Percentiles rank a stretch among this genome's conserved stretches.
Conservation (phyloP, 2,888 invertebrate species). For the Acanthosoma haemorrhoidale region DNA sequence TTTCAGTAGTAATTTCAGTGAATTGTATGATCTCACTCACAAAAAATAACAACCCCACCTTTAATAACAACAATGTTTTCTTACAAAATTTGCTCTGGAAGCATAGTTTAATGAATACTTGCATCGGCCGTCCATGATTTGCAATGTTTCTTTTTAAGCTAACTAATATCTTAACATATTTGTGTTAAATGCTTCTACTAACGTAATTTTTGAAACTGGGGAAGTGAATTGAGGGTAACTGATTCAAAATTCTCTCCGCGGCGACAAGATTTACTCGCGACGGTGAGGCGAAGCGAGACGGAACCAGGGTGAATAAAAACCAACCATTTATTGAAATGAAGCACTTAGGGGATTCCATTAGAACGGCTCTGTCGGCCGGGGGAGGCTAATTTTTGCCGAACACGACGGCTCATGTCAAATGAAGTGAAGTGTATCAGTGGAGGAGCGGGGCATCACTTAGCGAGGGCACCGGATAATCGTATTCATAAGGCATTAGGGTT, state of each 20-base stretch:
- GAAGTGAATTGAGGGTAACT: background rate
- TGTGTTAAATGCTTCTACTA: no score
- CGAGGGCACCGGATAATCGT: background rate
- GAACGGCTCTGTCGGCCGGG: background rate
- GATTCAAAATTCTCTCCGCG: background rate
- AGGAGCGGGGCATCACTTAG: slow-evolving; percentile 11
- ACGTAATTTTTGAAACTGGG: no score
- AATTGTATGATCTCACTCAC: no score
- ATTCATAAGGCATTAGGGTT: slow-evolving; percentile 13
- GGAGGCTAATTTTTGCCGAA: background rate
- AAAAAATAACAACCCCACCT: no score
- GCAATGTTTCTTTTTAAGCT: no score
- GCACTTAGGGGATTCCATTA: slow-evolving; percentile 5
- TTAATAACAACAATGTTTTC: no score
- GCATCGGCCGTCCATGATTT: no score
- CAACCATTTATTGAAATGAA: slow-evolving; percentile 28
- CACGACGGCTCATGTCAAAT: slow-evolving; percentile 19
- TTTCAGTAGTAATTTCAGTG: no score
- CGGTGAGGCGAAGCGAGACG: background rate
- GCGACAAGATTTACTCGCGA: background rate
- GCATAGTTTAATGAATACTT: no score
- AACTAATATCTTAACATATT: no score
- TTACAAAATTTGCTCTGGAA: no score
- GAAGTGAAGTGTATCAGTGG: slow-evolving; percentile 14
- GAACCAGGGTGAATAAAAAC: slow-evolving; percentile 17